phyloP scores from a whole-genome alignment of 2,797 vertebrate species.

The Galagoides demidoff region DNA sequence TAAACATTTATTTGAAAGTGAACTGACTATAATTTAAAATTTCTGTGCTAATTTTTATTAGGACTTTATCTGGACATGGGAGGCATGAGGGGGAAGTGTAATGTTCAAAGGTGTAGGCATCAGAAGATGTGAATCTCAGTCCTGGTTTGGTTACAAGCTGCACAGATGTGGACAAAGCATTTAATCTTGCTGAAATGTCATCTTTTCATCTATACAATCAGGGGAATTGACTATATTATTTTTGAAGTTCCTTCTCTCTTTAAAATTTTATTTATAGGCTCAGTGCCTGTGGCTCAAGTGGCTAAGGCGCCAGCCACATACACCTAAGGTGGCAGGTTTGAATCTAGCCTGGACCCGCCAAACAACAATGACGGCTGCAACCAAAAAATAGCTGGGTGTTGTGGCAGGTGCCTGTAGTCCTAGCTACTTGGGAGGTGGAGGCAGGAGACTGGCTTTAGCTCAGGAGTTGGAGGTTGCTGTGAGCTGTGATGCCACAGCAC shows the following conservation, averaged over 20 bases:
- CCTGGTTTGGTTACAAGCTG: not conserved
- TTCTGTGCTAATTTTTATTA: not conserved
- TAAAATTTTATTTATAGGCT: not conserved
- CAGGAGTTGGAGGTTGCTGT: no score
- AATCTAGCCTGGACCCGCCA: no score
- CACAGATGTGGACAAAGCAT: not conserved
- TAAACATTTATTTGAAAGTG: not conserved
- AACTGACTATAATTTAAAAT: not conserved
- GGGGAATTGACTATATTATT: not conserved
- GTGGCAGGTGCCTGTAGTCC: no score
- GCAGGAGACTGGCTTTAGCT: no score
- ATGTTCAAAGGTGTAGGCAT: not conserved
- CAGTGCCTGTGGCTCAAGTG: no score
- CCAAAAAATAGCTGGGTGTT: no score
- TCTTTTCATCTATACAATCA: not conserved
- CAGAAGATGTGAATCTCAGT: not conserved
- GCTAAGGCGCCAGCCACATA: no score
- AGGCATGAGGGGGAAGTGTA: not conserved
- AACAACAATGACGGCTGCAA: no score
- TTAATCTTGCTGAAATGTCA: not conserved
- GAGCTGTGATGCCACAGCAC: no score
- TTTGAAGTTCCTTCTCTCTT: not conserved
- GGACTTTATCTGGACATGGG: not conserved
- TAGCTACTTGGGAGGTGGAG: no score
- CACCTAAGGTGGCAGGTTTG: no score